Conservation (phyloP, 1,140 invertebrate species). For the Chlorops oryzae region DNA sequence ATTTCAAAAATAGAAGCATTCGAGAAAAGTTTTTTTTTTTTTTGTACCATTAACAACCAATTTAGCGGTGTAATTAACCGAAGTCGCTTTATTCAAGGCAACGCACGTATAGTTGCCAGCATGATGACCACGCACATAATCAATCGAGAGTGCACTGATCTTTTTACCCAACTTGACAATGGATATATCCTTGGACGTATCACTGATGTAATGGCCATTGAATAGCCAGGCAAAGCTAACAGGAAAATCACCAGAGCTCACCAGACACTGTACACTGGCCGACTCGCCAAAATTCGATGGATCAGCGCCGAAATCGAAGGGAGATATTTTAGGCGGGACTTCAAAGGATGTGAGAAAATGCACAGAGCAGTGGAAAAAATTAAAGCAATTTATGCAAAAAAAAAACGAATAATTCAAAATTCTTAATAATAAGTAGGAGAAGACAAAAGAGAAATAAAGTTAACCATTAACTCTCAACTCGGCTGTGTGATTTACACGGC, state of each 20-base stretch:
- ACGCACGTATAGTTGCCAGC: constrained; percentile 72
- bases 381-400: neutral
- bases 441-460: constrained; percentile 11
- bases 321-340: constrained; percentile 63
- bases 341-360: constrained; percentile 16
- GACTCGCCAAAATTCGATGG: constrained; percentile 65
- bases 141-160: constrained; percentile 45
- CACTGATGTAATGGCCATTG: constrained; percentile 50
- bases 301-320: constrained; percentile 60
- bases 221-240: constrained; percentile 59
- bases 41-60: constrained; percentile 63
- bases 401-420: constrained; percentile 1
- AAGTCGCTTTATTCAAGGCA: constrained; percentile 64
- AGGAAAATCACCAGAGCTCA: constrained; percentile 70
- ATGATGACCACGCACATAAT: constrained; percentile 53
- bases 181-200: constrained; percentile 52
- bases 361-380: neutral
- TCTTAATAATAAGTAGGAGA: neutral
- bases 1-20: constrained; percentile 44
- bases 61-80: constrained; percentile 57
- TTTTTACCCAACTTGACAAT: constrained; percentile 39
- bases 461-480: constrained; percentile 65
- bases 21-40: constrained; percentile 15
- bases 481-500: constrained; percentile 59
- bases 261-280: constrained; percentile 64